Conservation (phyloP, 2,888 invertebrate species). For the Catocala sponsa region DNA sequence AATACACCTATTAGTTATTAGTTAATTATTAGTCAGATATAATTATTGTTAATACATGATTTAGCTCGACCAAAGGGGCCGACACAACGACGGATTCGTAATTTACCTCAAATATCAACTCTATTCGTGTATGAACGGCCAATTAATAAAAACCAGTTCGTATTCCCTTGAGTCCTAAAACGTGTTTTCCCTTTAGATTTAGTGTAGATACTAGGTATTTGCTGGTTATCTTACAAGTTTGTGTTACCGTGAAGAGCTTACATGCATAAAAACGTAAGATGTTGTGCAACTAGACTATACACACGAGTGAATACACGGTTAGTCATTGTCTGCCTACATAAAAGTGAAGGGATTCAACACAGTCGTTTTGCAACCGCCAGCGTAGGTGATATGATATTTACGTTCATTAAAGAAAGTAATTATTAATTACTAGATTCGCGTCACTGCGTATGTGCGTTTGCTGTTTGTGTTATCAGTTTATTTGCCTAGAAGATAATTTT, state of each 20-base stretch:
- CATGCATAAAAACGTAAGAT: constrained; percentile 31
- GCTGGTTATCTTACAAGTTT: constrained; percentile 5
- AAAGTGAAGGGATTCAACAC: constrained; percentile 53
- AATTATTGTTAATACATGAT: too few relatives aligned
- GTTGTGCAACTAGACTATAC: constrained; percentile 40
- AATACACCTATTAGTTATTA: too few relatives aligned
- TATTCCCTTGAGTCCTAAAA: constrained; percentile 9
- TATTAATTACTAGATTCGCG: constrained; percentile 25
- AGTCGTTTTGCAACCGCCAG: constrained; percentile 40
- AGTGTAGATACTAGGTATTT: neutral
- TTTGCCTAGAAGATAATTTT: constrained; percentile 46
- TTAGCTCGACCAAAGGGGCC: too few relatives aligned
- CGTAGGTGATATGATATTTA: constrained; percentile 32
- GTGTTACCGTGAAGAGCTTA: constrained; percentile 12
- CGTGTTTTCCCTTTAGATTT: constrained; percentile 3
- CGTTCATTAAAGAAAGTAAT: constrained; percentile 32
- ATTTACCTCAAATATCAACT: too few relatives aligned
- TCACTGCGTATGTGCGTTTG: constrained; percentile 47
- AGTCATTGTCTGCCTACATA: constrained; percentile 52
- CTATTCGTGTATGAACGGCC: neutral
- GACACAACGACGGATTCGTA: too few relatives aligned
- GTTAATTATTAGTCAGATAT: too few relatives aligned
- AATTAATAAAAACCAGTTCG: neutral
- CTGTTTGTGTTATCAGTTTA: constrained; percentile 50
- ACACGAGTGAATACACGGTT: constrained; percentile 41